Base-by-base conservation (phyloP, 2,888 invertebrate genomes). In the Cephus spinipes region DNA sequence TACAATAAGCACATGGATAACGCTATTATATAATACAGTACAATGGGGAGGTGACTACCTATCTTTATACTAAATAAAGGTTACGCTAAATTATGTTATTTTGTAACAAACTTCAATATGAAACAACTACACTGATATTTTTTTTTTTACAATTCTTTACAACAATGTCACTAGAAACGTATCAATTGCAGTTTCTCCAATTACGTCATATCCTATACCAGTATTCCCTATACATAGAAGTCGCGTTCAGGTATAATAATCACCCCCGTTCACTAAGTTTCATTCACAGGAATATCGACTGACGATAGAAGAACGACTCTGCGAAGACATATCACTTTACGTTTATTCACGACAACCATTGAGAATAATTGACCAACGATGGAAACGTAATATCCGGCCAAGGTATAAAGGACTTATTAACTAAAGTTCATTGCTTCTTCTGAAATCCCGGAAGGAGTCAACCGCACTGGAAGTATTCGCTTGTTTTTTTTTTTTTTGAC, bases 1-100 rank as follows among this genome's bases (percentile, higher is more conserved):
- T 90, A 90, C 88, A 90, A 87, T 89, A 90, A 90, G 90, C 90
- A 90, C 89, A 87, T 88, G 86, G 84, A 88, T 88, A 89, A 88
- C 85, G 85, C 87, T 89, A 89, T 88, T 86, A 87, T 89, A 90
- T 87, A 90, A 86, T 89, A 87, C 86, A 88, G 87, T 85, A 32
- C 32, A 55, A 55, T 55, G 23, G 40, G 86, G 85, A 88, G 86
- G 82, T 86, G 81, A 83, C 86, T 89, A 88, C 83, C 85, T 87
- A 55, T 55, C 23, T 15, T 23, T 55, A 55, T 55, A 85, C 83
- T 84, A 87, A 87, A 88, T 85, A 55, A 55, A 55, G 85, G 82
- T 90, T 82, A 89, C 85, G 83, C 87, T 86, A 87, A 86, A 86
- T 83, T 81, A 79, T 83, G 86, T 89, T 89, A 88, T 86, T 87